phyloP scores from a whole-genome alignment of 1,140 invertebrate genomes.

The Saccostrea glomerata region DNA sequence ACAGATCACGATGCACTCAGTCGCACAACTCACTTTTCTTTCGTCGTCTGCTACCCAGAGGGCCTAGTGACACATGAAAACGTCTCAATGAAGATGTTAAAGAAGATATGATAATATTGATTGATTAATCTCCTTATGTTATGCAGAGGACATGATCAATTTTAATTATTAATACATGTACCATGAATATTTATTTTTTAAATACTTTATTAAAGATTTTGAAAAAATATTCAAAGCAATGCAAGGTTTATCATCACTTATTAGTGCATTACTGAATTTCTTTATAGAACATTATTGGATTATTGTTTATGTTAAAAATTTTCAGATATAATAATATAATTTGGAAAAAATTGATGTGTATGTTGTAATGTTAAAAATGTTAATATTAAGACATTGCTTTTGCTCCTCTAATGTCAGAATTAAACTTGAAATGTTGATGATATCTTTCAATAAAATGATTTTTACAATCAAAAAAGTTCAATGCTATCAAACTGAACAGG shows the following conservation, averaged over 20 bases:
- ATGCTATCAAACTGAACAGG: neutral
- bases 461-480: no score
- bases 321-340: no score
- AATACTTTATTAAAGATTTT: no score
- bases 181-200: no score
- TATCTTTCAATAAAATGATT: no score
- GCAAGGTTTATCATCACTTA: neutral
- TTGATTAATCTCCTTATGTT: neutral
- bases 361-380: neutral
- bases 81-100: constrained; percentile 19
- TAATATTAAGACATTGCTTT: no score
- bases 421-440: no score
- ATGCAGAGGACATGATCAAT: neutral
- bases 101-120: neutral
- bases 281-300: neutral
- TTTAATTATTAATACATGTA: neutral
- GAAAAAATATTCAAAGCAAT: neutral
- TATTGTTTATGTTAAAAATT: no score
- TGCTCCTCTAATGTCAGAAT: no score
- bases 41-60: constrained; percentile 52
- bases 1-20: constrained; percentile 17
- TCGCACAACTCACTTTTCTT: constrained; percentile 58
- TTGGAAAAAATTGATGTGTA: neutral
- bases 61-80: constrained; percentile 40
- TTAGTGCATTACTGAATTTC: neutral